Conservation (phyloP, 2,113 vertebrate genomes). For the Romanogobio albipinnatus region DNA sequence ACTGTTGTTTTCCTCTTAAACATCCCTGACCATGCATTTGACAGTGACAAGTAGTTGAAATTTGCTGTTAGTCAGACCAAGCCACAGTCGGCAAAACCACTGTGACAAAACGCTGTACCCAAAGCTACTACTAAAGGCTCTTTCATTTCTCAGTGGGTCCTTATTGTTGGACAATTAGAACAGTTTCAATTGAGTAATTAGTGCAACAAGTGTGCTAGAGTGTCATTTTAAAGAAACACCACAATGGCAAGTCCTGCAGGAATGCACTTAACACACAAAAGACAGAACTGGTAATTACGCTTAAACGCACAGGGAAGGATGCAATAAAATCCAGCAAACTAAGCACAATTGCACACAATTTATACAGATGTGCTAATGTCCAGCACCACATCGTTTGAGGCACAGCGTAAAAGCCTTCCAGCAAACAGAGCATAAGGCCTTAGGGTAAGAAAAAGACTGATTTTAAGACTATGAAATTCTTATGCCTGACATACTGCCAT, state of each 20-base stretch:
- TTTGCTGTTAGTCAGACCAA: neutral
- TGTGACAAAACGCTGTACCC: neutral
- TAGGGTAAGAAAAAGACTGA: slow-evolving; percentile 11
- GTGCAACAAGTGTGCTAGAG: slow-evolving; percentile 9
- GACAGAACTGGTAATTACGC: neutral
- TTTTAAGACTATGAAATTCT: slow-evolving; percentile 38
- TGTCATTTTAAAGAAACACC: neutral
- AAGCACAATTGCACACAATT: slow-evolving; percentile 17
- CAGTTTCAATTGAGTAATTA: slow-evolving; percentile 17
- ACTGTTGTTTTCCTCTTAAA: slow-evolving; percentile 18
- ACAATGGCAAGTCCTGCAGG: neutral
- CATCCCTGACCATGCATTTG: slow-evolving; percentile 10
- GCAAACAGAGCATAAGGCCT: slow-evolving; percentile 12
- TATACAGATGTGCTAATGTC: slow-evolving; percentile 13
- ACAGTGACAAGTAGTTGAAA: slow-evolving; percentile 17
- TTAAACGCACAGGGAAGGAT: neutral
- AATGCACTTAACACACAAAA: slow-evolving; percentile 1
- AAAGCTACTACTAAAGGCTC: slow-evolving; percentile 1
- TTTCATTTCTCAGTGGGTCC: neutral
- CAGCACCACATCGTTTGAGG: neutral
- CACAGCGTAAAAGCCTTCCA: slow-evolving; percentile 18
- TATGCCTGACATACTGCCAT: slow-evolving; percentile 32
- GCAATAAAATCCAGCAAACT: neutral
- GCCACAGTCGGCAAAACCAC: neutral
- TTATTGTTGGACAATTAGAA: slow-evolving; percentile 9